Base-by-base conservation (phyloP, 2,888 invertebrate genomes). In the Lochmaea crataegi region DNA sequence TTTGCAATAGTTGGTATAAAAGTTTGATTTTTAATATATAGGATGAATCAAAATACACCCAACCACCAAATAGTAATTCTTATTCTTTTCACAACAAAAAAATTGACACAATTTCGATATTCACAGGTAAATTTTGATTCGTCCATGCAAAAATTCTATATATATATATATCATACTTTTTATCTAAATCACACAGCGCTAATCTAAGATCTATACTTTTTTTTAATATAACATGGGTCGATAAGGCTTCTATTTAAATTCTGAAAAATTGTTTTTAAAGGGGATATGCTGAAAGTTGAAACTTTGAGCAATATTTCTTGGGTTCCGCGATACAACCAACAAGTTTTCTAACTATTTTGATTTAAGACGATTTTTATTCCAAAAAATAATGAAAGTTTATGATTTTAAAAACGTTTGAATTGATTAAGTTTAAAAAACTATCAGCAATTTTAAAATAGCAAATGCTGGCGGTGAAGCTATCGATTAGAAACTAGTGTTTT, bases 131-230 rank as follows among this genome's bases (percentile, higher is more conserved):
- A 58, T 61, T 56, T 64, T 64, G 32, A 56, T 53, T n/a, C 53
- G 53, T 51, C 42, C 41, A 14, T 7, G 42, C 41, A 16, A 69
- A 63, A 61, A 61, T 41, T 63, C n/a, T n/a, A n/a, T 63, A 22
- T 53, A 53, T 41, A 56, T 69, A 14, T 53, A 16, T 53, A 3
- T 41, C 16, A 69, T 18, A 56, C 22, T 56, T 56, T 26, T 26
- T 26, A 26, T 26, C 16, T 51, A 73, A 75, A 71, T 74, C 71
- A 72, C 75, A 69, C 72, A 65, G 72, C 67, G 57, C 70, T 75
- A 72, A 18, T 48, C 53, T 73, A 75, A 10, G 71, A 57, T 57
- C 70, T 71, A 72, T n/a, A 10, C 2, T 42, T 18, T 42, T 26
- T 26, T 22, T 2, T 22, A 6, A 26, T 65, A 18, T n/a, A 41